phyloP scores from a whole-genome alignment of 64 coral and sea anemone genomes.

The Montipora efflorescens region DNA sequence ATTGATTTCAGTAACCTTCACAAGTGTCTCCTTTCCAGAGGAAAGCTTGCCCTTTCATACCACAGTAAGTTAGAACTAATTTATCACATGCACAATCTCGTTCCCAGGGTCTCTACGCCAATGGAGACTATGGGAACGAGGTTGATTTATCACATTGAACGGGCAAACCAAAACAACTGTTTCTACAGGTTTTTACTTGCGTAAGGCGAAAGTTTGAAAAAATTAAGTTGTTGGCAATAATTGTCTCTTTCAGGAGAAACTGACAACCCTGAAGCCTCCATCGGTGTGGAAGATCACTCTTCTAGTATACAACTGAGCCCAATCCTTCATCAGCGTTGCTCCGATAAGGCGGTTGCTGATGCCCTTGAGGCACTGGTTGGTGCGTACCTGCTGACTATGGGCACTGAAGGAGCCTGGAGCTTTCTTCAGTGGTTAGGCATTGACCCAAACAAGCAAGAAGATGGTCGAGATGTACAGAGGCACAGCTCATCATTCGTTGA shows the following conservation, averaged over 20 bases:
- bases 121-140: too few relatives aligned
- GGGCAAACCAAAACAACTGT: too few relatives aligned
- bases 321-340: constrained; percentile 34
- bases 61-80: too few relatives aligned
- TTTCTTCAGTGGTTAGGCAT: constrained; percentile 87
- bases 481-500: not conserved
- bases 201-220: not conserved
- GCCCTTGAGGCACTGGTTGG: constrained; percentile 83
- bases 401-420: constrained; percentile 48
- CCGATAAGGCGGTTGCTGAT: constrained; percentile 83
- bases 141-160: too few relatives aligned
- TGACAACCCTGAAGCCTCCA: not conserved
- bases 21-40: too few relatives aligned
- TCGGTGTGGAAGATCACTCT: not conserved
- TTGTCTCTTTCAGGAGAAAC: not conserved
- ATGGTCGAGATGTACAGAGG: not conserved
- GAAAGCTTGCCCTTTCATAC: too few relatives aligned
- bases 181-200: too few relatives aligned
- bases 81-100: too few relatives aligned
- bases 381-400: constrained; percentile 70
- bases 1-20: too few relatives aligned
- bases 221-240: not conserved
- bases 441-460: constrained; percentile 57
- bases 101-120: too few relatives aligned
- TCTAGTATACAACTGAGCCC: not conserved